phyloP scores from a whole-genome alignment of 1,140 invertebrate genomes.

The Trypoxylus dichotomus region DNA sequence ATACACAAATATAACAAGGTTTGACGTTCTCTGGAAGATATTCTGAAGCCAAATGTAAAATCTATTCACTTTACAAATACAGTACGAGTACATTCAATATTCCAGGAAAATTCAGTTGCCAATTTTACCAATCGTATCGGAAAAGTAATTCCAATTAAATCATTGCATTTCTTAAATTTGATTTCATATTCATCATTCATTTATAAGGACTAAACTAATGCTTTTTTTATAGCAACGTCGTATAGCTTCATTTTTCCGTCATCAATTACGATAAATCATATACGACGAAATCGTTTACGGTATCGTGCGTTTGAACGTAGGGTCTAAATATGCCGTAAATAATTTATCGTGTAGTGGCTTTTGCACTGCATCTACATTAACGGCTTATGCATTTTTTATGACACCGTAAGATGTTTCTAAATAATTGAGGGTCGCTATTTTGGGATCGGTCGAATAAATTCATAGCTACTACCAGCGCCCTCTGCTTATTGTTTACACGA shows the following conservation, averaged over 20 bases:
- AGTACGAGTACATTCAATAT: too few relatives aligned
- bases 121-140: too few relatives aligned
- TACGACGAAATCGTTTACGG: background rate
- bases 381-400: slow-evolving; percentile 4
- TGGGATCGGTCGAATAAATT: background rate
- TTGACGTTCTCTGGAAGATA: too few relatives aligned
- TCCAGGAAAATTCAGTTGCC: too few relatives aligned
- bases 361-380: background rate
- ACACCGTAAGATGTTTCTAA: background rate
- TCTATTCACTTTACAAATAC: too few relatives aligned
- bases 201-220: background rate
- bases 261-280: background rate
- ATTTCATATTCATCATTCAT: background rate
- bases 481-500: too few relatives aligned
- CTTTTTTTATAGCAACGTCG: background rate
- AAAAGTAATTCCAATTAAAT: too few relatives aligned
- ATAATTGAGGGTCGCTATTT: background rate
- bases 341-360: background rate
- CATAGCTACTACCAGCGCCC: too few relatives aligned
- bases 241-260: background rate
- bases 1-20: too few relatives aligned
- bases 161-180: too few relatives aligned
- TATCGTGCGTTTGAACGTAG: background rate
- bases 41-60: too few relatives aligned
- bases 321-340: background rate